Conservation (phyloP, 2,888 invertebrate genomes). For the Clostera curtula region DNA sequence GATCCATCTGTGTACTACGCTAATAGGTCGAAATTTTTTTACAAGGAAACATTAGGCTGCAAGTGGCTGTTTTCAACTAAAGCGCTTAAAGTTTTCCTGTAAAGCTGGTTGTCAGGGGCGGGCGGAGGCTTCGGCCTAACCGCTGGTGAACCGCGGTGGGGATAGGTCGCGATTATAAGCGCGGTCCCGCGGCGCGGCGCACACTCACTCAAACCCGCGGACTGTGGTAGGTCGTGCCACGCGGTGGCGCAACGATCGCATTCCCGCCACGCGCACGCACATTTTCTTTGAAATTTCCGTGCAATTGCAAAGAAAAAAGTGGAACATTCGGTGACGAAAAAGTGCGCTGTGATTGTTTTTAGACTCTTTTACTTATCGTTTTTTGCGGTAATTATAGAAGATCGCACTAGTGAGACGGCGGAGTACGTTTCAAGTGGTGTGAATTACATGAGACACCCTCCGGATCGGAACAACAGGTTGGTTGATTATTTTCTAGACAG, state of each 20-base stretch:
- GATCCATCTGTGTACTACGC: no score
- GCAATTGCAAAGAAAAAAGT: slow-evolving; percentile 71
- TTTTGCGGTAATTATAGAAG: slow-evolving; percentile 41
- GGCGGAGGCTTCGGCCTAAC: slow-evolving; percentile 35
- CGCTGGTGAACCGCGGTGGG: slow-evolving; percentile 28
- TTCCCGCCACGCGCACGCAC: slow-evolving; percentile 48
- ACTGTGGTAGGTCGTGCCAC: slow-evolving; percentile 69
- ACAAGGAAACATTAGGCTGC: slow-evolving; percentile 14
- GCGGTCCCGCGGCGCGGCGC: slow-evolving; percentile 42
- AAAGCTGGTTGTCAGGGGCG: slow-evolving; percentile 29
- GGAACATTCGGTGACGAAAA: slow-evolving; percentile 54
- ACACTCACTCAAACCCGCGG: slow-evolving; percentile 59
- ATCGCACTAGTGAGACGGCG: slow-evolving; percentile 58
- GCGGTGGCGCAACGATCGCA: slow-evolving; percentile 66
- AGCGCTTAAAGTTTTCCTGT: slow-evolving; percentile 30
- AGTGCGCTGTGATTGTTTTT: slow-evolving; percentile 62
- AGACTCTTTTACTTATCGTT: slow-evolving; percentile 44
- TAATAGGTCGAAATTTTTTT: no score
- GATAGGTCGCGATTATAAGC: slow-evolving; percentile 42
- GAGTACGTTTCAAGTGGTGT: slow-evolving; percentile 56
- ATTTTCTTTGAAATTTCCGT: slow-evolving; percentile 73
- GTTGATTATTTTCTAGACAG: slow-evolving; percentile 20
- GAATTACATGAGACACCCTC: slow-evolving; percentile 54
- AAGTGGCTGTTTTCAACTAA: slow-evolving; percentile 21
- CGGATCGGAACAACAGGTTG: slow-evolving; percentile 42